These are phyloP conservation scores for Orientallactaga sibirica DNA, from an alignment of 2,797 vertebrate species.

Conservation along the genomic window DNA sequence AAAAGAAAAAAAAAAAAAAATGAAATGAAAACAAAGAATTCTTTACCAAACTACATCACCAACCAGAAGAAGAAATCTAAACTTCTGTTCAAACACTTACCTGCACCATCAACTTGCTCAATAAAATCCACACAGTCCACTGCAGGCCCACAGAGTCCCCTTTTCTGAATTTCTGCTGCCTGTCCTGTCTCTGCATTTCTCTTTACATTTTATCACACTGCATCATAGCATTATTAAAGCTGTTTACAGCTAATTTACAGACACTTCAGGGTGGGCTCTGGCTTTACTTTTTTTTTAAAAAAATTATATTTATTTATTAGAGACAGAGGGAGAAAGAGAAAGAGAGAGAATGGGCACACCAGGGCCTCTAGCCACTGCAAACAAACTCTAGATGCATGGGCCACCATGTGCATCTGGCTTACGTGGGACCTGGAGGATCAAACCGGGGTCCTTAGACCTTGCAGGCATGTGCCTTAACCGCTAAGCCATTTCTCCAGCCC, in stretches of 20 bases:
- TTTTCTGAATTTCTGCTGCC: constrained; percentile 15
- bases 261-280: not conserved
- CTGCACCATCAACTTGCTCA: not conserved
- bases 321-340: no score
- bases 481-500: not conserved
- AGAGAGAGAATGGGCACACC: no score
- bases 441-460: no score
- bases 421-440: no score
- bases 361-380: no score
- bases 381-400: no score
- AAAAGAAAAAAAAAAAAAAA: no score
- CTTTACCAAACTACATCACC: not conserved
- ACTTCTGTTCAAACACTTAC: not conserved
- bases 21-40: constrained; percentile 15
- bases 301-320: no score
- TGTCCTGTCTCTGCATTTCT: not conserved
- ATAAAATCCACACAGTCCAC: not conserved
- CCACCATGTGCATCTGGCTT: no score
- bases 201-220: not conserved
- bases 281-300: no score
- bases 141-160: no score
- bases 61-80: not conserved
- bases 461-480: no score
- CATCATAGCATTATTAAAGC: not conserved
- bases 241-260: not conserved